Conservation (phyloP, 2,113 vertebrate genomes). For the Trematomus loennbergii region DNA sequence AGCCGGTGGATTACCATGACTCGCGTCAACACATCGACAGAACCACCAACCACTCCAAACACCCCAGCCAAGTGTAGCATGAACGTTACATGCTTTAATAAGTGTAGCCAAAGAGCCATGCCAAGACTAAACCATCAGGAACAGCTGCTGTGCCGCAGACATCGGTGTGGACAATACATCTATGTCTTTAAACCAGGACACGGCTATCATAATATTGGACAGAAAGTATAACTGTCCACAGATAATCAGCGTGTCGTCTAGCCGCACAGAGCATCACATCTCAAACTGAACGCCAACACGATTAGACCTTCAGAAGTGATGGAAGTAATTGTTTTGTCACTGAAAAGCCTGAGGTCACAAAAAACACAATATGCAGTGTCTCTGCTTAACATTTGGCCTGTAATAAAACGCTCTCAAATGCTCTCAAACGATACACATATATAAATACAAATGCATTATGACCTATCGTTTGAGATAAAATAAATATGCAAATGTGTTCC, state of each 20-base stretch:
- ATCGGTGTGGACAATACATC: slow-evolving; percentile 65
- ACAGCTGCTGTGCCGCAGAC: slow-evolving; percentile 67
- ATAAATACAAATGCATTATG: slow-evolving; percentile 6
- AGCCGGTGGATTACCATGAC: slow-evolving; percentile 76
- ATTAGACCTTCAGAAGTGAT: slow-evolving; percentile 43
- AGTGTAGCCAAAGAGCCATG: slow-evolving; percentile 70
- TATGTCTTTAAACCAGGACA: slow-evolving; percentile 54
- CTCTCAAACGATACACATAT: slow-evolving; percentile 22
- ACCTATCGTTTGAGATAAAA: slow-evolving; percentile 2
- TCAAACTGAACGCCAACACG: slow-evolving; percentile 47
- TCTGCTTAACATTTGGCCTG: slow-evolving; percentile 38
- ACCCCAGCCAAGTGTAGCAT: slow-evolving; percentile 63
- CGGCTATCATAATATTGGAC: slow-evolving; percentile 47
- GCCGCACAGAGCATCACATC: slow-evolving; percentile 34
- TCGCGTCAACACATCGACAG: slow-evolving; percentile 54
- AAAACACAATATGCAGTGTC: slow-evolving; percentile 28
- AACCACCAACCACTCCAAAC: slow-evolving; percentile 57
- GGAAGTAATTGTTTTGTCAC: slow-evolving; percentile 32
- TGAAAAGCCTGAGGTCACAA: slow-evolving; percentile 47
- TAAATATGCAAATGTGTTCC: background rate
- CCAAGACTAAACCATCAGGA: slow-evolving; percentile 65
- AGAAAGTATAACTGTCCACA: slow-evolving; percentile 51
- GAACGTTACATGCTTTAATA: slow-evolving; percentile 73
- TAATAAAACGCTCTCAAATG: slow-evolving; percentile 10
- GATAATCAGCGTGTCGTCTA: slow-evolving; percentile 54